A percentile compares a stretch with the other conserved stretches of the same genome.
Evolutionary conservation across 1,140 invertebrate genomes (phyloP).

Genomic region (Periplaneta americana): DNA sequence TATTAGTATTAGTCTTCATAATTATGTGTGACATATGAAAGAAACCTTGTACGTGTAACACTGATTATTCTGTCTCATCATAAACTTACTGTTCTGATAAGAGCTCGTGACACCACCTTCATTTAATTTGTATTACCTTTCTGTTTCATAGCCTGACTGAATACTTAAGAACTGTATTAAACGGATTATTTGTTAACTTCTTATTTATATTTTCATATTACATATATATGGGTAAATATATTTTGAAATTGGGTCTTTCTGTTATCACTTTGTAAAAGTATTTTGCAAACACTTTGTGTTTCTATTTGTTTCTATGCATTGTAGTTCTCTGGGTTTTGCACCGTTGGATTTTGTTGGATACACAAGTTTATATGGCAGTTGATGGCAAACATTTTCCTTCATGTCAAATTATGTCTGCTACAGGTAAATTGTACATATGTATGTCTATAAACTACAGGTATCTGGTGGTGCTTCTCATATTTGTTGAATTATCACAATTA

Average conservation of each 20-base stretch:
- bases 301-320: not conserved
- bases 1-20: too few relatives aligned
- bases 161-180: too few relatives aligned
- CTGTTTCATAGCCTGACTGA: too few relatives aligned
- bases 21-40: too few relatives aligned
- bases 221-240: not conserved
- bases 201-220: too few relatives aligned
- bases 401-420: slow-evolving; percentile 3
- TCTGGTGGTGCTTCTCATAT: not conserved
- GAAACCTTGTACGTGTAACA: too few relatives aligned
- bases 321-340: not conserved
- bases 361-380: not conserved
- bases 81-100: too few relatives aligned
- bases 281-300: not conserved
- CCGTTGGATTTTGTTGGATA: not conserved
- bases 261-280: not conserved
- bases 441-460: not conserved
- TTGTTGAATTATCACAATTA: not conserved
- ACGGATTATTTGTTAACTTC: too few relatives aligned
- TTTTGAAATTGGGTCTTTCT: not conserved
- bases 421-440: not conserved
- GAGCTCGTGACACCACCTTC: too few relatives aligned
- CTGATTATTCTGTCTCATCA: too few relatives aligned
- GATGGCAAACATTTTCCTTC: not conserved
- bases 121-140: too few relatives aligned